Conservation (phyloP, 2,797 vertebrate genomes). For the Sphenopsis melanotis region DNA sequence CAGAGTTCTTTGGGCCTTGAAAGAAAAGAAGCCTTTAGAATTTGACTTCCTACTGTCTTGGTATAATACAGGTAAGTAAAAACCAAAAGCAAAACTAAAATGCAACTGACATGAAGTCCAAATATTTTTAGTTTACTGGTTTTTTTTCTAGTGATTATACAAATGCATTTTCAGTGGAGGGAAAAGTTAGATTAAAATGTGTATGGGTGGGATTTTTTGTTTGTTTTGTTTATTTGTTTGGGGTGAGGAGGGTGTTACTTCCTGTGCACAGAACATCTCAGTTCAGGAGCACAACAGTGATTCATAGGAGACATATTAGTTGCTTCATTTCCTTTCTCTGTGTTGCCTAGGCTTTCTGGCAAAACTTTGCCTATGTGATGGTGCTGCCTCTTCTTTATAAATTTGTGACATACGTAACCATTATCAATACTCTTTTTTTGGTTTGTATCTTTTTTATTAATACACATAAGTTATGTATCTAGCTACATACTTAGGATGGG, state of each 20-base stretch:
- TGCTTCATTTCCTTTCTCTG: not conserved
- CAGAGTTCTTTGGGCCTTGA: slow-evolving; percentile 82
- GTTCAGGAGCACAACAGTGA: not conserved
- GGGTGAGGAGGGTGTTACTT: not conserved
- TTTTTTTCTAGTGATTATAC: not conserved
- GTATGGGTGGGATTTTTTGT: not conserved
- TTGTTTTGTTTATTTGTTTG: not conserved
- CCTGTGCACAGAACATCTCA: not conserved
- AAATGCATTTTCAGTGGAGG: not conserved
- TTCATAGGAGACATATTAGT: not conserved
- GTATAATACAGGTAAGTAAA: slow-evolving; percentile 78
- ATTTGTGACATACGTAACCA: not conserved
- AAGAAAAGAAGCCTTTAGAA: slow-evolving; percentile 80
- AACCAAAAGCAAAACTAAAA: not conserved
- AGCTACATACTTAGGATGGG: not conserved
- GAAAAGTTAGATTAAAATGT: not conserved
- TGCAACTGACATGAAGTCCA: not conserved
- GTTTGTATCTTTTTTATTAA: not conserved
- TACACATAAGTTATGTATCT: not conserved
- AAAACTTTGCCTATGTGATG: not conserved
- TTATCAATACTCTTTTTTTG: not conserved
- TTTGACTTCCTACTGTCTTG: slow-evolving; percentile 86
- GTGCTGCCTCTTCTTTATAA: not conserved
- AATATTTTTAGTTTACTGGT: not conserved
- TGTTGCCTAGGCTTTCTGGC: not conserved